These are phyloP conservation scores for Abscondita cerata DNA, from an alignment of 2,888 invertebrate species.

Conservation along the genomic window DNA sequence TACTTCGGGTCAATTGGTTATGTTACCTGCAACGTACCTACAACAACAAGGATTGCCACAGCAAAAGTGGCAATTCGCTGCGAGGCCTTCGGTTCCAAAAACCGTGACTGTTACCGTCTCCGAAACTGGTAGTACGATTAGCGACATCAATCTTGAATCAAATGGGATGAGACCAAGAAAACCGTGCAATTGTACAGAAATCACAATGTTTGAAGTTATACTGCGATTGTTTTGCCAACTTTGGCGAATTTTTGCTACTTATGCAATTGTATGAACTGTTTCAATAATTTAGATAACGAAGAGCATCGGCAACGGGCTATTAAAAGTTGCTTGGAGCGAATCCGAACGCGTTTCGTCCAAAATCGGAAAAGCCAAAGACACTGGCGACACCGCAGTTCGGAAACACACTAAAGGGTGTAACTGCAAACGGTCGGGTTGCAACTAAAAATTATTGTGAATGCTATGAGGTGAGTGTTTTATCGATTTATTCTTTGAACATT, in stretches of 20 bases:
- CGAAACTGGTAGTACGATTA: background rate
- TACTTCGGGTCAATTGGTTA: conserved; percentile 62
- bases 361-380: conserved; percentile 83
- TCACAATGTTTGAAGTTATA: conserved; percentile 98
- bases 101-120: conserved; percentile 13
- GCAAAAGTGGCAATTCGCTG: conserved; percentile 51
- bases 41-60: conserved; percentile 51
- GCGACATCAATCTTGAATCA: conserved; percentile 42
- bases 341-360: conserved; percentile 97
- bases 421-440: conserved; percentile 97
- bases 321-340: conserved; percentile 91
- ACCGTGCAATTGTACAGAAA: conserved; percentile 98
- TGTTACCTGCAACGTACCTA: conserved; percentile 66
- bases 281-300: conserved; percentile 94
- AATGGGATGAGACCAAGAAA: conserved; percentile 76
- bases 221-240: conserved; percentile 99
- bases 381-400: conserved; percentile 74
- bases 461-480: conserved; percentile 77
- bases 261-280: conserved; percentile 98
- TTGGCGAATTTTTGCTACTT: conserved; percentile 98
- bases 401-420: conserved; percentile 98
- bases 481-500: too few species aligned
- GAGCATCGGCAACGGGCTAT: conserved; percentile 94
- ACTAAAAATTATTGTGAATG: conserved; percentile 99
- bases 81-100: conserved; percentile 23